These are phyloP conservation scores for Hafferia zeledoni DNA, from an alignment of 2,797 vertebrate genomes.

Conservation along the genomic window DNA sequence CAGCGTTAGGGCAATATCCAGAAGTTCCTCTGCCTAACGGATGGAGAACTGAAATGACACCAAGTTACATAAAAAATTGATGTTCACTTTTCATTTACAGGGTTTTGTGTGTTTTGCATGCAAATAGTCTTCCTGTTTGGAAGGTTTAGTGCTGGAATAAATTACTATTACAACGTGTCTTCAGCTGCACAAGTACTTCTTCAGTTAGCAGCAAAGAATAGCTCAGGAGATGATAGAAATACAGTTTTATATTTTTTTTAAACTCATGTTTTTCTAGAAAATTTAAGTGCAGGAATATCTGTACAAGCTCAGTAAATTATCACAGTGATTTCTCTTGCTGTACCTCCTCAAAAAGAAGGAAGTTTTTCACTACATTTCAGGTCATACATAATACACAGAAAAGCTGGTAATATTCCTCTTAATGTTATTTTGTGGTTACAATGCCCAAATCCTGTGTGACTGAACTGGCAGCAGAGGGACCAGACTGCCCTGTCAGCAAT, in stretches of 20 bases:
- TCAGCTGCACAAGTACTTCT: not conserved
- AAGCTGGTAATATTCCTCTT: too few relatives aligned
- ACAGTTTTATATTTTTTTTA: too few relatives aligned
- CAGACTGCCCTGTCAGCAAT: not conserved
- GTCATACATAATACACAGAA: not conserved
- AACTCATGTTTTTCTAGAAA: not conserved
- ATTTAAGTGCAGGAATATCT: not conserved
- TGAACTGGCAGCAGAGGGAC: not conserved
- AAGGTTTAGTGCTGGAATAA: not conserved
- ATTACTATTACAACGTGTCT: not conserved
- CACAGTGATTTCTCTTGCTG: accelerated
- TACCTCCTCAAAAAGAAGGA: not conserved
- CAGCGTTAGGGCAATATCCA: not conserved
- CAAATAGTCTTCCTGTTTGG: not conserved
- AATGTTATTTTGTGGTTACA: not conserved
- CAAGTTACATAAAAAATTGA: not conserved
- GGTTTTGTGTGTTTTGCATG: not conserved
- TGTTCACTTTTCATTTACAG: not conserved
- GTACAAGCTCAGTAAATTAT: not conserved
- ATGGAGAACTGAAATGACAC: not conserved
- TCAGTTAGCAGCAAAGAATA: not conserved
- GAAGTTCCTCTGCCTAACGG: not conserved
- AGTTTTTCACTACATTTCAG: not conserved
- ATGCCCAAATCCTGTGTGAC: not conserved
- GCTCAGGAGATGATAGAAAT: not conserved